These are phyloP conservation scores for Lynx canadensis DNA, from an alignment of 2,113 vertebrate genomes.

Conservation along the genomic window DNA sequence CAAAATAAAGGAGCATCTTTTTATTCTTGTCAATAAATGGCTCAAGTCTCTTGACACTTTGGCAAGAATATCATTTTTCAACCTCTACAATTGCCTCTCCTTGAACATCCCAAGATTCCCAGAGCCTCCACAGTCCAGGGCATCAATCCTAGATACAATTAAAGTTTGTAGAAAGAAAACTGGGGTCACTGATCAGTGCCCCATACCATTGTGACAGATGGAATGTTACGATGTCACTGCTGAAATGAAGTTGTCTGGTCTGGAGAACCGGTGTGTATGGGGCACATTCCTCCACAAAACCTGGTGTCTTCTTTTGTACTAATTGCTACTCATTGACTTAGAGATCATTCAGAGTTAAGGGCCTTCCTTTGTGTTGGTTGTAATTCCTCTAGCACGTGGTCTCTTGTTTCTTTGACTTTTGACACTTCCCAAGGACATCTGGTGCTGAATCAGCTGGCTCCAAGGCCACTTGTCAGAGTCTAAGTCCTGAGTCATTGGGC, in stretches of 20 bases:
- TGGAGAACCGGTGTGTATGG: not conserved
- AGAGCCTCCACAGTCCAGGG: not conserved
- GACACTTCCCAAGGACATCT: not conserved
- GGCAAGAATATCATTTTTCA: not conserved
- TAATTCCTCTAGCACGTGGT: not conserved
- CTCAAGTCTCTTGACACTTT: not conserved
- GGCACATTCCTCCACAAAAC: not conserved
- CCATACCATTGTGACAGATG: not conserved
- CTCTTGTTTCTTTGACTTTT: not conserved
- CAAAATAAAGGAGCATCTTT: not conserved
- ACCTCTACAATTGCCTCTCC: not conserved
- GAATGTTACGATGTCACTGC: not conserved
- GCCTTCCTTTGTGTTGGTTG: not conserved
- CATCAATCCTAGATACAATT: not conserved
- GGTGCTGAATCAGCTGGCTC: not conserved
- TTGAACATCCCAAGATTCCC: not conserved
- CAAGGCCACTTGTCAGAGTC: not conserved
- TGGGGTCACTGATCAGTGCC: not conserved
- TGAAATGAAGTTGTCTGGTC: not conserved
- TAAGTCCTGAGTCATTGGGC: no score
- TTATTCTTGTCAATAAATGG: not conserved
- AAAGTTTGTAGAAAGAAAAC: not conserved
- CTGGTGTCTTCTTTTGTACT: not conserved
- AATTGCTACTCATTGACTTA: not conserved
- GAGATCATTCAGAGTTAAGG: not conserved